Percentiles rank a stretch among this genome's conserved stretches.
Conservation (phyloP, 1,140 invertebrate genomes). For the Drosophila dunni region DNA sequence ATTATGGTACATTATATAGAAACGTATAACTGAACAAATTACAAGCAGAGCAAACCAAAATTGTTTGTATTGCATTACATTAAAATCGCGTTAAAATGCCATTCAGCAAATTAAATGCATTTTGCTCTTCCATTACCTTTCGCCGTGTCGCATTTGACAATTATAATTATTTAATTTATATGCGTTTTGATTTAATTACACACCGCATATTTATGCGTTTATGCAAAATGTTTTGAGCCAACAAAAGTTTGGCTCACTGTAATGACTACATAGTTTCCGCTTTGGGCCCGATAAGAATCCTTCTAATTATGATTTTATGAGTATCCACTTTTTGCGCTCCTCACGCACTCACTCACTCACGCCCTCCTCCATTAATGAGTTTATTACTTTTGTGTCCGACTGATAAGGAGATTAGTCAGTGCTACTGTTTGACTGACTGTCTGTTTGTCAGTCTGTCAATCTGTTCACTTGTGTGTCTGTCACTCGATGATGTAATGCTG, state of each 20-base stretch:
- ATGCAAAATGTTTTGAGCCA: constrained; percentile 13
- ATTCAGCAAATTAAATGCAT: constrained; percentile 25
- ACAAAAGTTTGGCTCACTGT: not conserved
- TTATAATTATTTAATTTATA: constrained; percentile 44
- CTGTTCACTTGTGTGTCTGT: not conserved
- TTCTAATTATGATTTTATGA: constrained; percentile 42
- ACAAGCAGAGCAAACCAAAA: constrained; percentile 3
- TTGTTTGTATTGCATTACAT: constrained; percentile 42
- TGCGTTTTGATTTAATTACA: constrained; percentile 54
- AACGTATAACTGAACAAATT: not conserved
- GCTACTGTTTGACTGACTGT: not conserved
- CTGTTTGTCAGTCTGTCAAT: not conserved
- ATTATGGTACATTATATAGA: not conserved
- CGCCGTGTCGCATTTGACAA: constrained; percentile 3
- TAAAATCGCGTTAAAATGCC: constrained; percentile 54
- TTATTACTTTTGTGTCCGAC: constrained; percentile 39
- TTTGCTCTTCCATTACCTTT: not conserved
- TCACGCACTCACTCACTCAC: not conserved
- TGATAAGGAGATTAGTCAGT: constrained; percentile 30
- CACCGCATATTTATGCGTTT: constrained; percentile 10
- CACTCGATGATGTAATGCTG: constrained; percentile 5
- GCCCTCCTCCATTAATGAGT: constrained; percentile 3
- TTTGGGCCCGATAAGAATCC: constrained; percentile 23
- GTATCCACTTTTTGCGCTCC: not conserved
- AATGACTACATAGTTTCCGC: constrained; percentile 1